Base-by-base conservation (phyloP, 2,113 vertebrate species). In the Tauraco erythrolophus region DNA sequence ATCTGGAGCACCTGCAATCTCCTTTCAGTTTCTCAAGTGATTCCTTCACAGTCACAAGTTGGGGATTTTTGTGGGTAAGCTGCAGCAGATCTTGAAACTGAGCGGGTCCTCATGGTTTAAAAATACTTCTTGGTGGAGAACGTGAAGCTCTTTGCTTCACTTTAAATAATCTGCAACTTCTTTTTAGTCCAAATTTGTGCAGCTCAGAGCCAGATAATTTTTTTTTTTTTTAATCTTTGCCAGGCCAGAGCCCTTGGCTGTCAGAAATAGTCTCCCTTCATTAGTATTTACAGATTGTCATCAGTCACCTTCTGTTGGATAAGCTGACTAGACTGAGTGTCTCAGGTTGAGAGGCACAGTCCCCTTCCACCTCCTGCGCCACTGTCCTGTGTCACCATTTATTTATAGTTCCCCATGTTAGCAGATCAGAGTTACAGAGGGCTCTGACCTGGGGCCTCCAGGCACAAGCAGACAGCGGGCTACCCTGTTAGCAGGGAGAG, bases 361-460 rank as follows among this genome's bases (percentile, higher is more conserved):
- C 57, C 75, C 54, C 57, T 75, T 76, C 84, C 31, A 48, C 48
- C 80, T 79, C 61, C 81, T 88, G 51, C 46, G 23, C 45, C 1
- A 0, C 64, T 96, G 84, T 84, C 78, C 5, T 10, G 75, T 97
- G 90, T 96, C 97, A 97, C 50, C 25, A 25, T 72, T 85, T 96
- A 97, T 97, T 97, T 97, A 96, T 97, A 97, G 95, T 54, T 95
- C 78, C 30, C 43, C 48, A 28, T 71, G 65, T 72, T 76, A 79
- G 61, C 58, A 83, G 88, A 83, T 88, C 89, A 85, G 68, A 83
- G 74, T 58, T 92, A 95, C 21, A 5, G 62, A 72, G 88, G 56
- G 69, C 66, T 92, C 66, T 92, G 95, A 70, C 70, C 84, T 46
- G 70, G 22, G 77, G 60, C 88, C 89, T 88, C 74, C n/a, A 85